A percentile compares a stretch with the other conserved stretches of the same genome.
phyloP scores from a whole-genome alignment of 1,140 invertebrate genomes.

The Gonioctena quinquepunctata region DNA sequence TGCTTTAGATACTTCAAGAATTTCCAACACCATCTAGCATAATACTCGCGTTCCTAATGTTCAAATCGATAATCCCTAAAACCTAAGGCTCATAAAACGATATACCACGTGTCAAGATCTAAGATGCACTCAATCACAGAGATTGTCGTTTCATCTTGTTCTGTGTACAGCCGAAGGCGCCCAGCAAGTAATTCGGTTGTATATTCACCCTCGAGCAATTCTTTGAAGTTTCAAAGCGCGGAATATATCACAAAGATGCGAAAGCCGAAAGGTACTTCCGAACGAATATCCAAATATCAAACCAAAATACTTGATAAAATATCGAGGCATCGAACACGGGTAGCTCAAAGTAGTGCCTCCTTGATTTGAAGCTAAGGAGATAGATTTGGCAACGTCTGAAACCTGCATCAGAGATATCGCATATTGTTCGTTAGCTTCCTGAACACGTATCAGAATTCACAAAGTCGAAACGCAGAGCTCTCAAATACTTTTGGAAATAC shows the following conservation, averaged over 20 bases:
- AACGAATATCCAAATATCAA: neutral
- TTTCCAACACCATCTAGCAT: too few relatives aligned
- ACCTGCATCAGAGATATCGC: too few relatives aligned
- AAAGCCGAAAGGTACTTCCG: neutral
- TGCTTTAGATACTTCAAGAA: too few relatives aligned
- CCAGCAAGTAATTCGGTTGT: neutral
- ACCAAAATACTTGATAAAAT: conserved; percentile 8
- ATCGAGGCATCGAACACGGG: neutral
- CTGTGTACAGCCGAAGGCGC: neutral
- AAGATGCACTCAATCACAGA: neutral
- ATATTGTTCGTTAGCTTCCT: too few relatives aligned
- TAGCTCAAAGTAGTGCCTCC: too few relatives aligned
- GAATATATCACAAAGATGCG: neutral
- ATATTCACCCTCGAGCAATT: neutral
- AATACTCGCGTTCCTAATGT: too few relatives aligned
- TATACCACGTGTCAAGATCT: neutral
- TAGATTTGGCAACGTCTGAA: too few relatives aligned
- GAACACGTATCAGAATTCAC: too few relatives aligned
- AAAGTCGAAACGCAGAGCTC: too few relatives aligned
- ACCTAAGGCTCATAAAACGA: neutral
- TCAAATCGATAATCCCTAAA: neutral
- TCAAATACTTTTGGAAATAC: too few relatives aligned
- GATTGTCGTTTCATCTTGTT: neutral
- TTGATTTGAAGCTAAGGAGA: too few relatives aligned
- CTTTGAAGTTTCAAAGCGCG: neutral